These are phyloP conservation scores for Sycophila sp. DNA, from an alignment of 1,140 invertebrate species.

Conservation along the genomic window DNA sequence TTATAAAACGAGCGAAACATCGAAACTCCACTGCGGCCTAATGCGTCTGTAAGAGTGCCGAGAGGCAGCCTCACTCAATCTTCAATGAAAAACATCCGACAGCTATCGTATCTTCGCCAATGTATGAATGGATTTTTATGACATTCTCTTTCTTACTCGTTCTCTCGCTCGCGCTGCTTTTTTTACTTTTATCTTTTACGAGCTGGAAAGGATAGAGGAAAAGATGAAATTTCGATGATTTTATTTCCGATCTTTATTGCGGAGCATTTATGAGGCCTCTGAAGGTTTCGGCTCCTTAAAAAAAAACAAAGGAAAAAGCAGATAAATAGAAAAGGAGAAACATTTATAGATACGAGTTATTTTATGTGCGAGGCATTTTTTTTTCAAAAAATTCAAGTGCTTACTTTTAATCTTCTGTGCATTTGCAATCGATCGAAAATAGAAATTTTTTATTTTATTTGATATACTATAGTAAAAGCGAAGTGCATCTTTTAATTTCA, in stretches of 20 bases:
- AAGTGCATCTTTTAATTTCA: too few species aligned
- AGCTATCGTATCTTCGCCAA: slow-evolving; percentile 5
- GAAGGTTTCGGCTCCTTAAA: slow-evolving; percentile 1
- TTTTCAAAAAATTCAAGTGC: slow-evolving; percentile 3
- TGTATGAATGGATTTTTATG: slow-evolving; percentile 58
- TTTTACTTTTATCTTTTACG: slow-evolving; percentile 13
- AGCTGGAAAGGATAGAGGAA: slow-evolving; percentile 11
- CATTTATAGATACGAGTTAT: too few species aligned
- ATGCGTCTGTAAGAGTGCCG: background rate
- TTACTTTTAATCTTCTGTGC: background rate
- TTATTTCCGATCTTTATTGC: slow-evolving; percentile 51
- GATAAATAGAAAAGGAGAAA: too few species aligned
- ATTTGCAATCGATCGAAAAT: too few species aligned
- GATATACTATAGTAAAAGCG: too few species aligned
- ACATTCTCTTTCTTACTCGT: slow-evolving; percentile 11
- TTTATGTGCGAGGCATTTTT: background rate
- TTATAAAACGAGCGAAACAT: background rate
- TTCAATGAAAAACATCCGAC: background rate
- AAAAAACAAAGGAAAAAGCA: slow-evolving; percentile 7
- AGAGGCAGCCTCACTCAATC: background rate
- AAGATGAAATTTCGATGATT: slow-evolving; percentile 43
- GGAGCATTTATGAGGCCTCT: slow-evolving; percentile 12
- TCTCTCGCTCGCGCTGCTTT: slow-evolving; percentile 6
- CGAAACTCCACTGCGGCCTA: background rate
- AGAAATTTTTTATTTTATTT: too few species aligned